Evolutionary conservation across 2,888 invertebrate species (phyloP).

Genomic region (Nomada hirtipes): DNA sequence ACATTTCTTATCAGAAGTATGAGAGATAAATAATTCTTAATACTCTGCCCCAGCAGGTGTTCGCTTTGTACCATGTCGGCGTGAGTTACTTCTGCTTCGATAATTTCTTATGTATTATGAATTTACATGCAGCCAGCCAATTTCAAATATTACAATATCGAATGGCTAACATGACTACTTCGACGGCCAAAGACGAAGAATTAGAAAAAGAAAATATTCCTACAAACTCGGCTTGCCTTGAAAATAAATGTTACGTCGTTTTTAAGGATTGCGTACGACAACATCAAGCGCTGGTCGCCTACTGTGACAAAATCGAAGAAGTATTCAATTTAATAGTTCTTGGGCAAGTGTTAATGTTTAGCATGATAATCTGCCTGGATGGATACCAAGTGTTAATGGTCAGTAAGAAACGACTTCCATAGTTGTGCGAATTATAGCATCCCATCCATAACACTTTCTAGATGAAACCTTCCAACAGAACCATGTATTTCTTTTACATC

Average conservation of each 20-base stretch:
- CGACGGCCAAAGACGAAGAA: background rate
- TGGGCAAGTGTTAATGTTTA: conserved; percentile 62
- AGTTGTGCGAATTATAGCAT: background rate
- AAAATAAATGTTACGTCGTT: conserved; percentile 1
- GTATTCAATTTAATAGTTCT: conserved; percentile 62
- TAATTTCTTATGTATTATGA: conserved; percentile 66
- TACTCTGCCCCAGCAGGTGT: conserved; percentile 34
- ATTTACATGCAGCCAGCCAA: conserved; percentile 67
- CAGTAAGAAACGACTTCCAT: conserved; percentile 21
- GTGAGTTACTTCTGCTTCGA: conserved; percentile 72
- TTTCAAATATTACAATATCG: conserved; percentile 70
- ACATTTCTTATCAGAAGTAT: background rate
- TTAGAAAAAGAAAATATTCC: background rate
- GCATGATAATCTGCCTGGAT: conserved; percentile 53
- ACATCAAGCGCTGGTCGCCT: conserved; percentile 65
- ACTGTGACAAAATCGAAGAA: conserved; percentile 60
- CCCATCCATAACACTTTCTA: background rate
- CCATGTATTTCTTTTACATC: too few relatives aligned
- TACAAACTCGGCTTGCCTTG: too few relatives aligned
- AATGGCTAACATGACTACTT: conserved; percentile 20
- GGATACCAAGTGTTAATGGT: conserved; percentile 62
- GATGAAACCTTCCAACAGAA: too few relatives aligned
- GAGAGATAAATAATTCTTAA: background rate
- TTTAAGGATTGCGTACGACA: conserved; percentile 55
- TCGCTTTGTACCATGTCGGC: conserved; percentile 58